Evolutionary conservation across 1,140 invertebrate genomes (phyloP), one percentile per base, ranked within the genome.

Genomic region (Neodiprion fabricii): DNA sequence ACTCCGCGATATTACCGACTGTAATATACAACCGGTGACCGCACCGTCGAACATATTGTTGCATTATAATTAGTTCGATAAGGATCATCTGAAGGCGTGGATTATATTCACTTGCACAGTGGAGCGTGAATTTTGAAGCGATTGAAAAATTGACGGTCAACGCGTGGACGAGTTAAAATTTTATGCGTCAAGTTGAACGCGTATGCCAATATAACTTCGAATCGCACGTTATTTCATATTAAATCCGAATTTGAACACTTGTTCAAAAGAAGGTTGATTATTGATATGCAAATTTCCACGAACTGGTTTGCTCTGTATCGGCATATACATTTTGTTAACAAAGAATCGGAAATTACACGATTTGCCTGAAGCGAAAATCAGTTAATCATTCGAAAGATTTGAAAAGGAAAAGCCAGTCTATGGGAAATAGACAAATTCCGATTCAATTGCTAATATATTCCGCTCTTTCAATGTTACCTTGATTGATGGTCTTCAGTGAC

Each of bases 1-100:
- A 77, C 76, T 80, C 72, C 72, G 73, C 75, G 76, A 79, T 80
- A 79, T 79, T 78, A 70, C 72, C 75, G 61, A 69, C 65, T 73
- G 48, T 61, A 17, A 61, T 17, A 61, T 61, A 61, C 11, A 61
- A 61, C 11, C 11, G 53, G 53, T 14, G n/a, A 61, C 53, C 53
- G 53, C 53, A 61, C 28, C 28, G 53, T 77, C 75, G 74, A 74
- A 79, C 76, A 80, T 80, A 78, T 78, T 79, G 53, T 61, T 12
- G 74, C 21, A 72, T 72, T 53, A 72, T 72, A 49, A 61, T 61
- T 61, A 61, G 53, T 61, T 61, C n/a, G 53, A 61, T 61, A 61
- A 61, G n/a, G 53, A 61, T 61, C 11, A 61, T 17, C 28, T 40
- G 9, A 61, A 61, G 53, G 11, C 53, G 53, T 9, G 53, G 53